phyloP scores from a whole-genome alignment of 2,888 invertebrate genomes.

The Neoascia interrupta region DNA sequence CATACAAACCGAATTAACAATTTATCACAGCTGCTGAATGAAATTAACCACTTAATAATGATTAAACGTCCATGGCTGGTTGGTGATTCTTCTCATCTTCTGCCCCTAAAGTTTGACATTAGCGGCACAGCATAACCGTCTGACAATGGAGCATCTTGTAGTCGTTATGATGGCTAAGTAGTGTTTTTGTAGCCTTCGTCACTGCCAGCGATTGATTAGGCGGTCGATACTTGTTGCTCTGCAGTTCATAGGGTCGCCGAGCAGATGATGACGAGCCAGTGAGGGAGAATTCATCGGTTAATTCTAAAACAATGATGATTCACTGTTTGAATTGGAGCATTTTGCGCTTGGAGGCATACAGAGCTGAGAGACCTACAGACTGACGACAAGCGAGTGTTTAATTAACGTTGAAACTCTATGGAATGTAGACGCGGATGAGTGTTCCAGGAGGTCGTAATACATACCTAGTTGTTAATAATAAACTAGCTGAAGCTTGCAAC shows the following conservation, averaged over 20 bases:
- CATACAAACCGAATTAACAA: slow-evolving; percentile 48
- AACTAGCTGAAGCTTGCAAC: no score
- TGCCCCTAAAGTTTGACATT: slow-evolving; percentile 13
- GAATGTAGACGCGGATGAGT: no score
- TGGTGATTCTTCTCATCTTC: slow-evolving; percentile 20
- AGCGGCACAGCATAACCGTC: not conserved
- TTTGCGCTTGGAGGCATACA: slow-evolving; percentile 2
- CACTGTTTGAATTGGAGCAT: slow-evolving; percentile 30
- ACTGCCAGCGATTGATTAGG: slow-evolving; percentile 13
- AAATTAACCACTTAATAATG: slow-evolving; percentile 63
- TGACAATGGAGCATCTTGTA: slow-evolving; percentile 7
- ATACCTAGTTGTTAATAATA: no score
- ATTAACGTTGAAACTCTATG: no score
- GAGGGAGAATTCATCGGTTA: no score
- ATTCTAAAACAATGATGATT: slow-evolving; percentile 20
- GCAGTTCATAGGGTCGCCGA: not conserved
- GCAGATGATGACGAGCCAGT: not conserved
- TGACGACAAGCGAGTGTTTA: slow-evolving; percentile 5
- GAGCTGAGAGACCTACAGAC: slow-evolving; percentile 11
- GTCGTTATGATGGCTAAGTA: not conserved
- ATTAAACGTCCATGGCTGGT: slow-evolving; percentile 34
- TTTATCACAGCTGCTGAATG: slow-evolving; percentile 52
- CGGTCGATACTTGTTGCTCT: slow-evolving; percentile 15
- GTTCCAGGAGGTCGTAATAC: no score
- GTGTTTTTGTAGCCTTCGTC: not conserved